Base-by-base conservation (phyloP, 2,113 vertebrate species). In the Bufo gargarizans region DNA sequence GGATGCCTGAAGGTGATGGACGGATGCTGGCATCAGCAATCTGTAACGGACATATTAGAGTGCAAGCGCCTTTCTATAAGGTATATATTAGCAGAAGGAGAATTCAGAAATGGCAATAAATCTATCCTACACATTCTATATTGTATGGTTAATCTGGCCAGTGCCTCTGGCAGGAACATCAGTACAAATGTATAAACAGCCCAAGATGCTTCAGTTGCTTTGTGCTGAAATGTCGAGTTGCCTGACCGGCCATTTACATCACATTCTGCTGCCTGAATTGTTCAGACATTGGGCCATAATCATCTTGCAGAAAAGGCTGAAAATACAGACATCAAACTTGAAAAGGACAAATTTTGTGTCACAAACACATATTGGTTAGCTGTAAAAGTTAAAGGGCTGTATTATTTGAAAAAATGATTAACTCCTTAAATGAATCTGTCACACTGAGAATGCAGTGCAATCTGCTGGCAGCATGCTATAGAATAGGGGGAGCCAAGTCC, bases 1-100 rank as follows among this genome's bases (percentile, higher is more conserved):
- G 87, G 72, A 88, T 84, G 87, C 8, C 69, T 79, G 77, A 50
- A 79, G 77, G 63, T 79, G 63, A 80, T 71, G 63, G 56, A 53
- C 53, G 63, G 50, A 49, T 49, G 65, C 61, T 82, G 59, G 49
- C 71, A 84, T 88, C 59, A n/a, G 56, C 69, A 83, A 87, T 72
- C 55, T 9, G 11, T 53, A 69, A 58, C 5, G 45, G 12, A 74
- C 11, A 69, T 45, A 72, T 17, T 80, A 67, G 19, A 49, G 55
- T 20, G 19, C 9, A 58, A 43, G 58, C 10, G 71, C 56, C 43
- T 20, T 47, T 47, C 7, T 33, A 33, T 33, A 33, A 33, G 33
- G 33, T 33, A 33, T 33, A 33, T 33, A 33, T 33, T 33, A 33
- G 33, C 12, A 56, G 45, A 14, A 11, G 58, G 22, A 55, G 33